Percentiles rank a stretch among this genome's conserved stretches.
Conservation (phyloP, 1,140 invertebrate genomes). For the Chionoecetes opilio region DNA sequence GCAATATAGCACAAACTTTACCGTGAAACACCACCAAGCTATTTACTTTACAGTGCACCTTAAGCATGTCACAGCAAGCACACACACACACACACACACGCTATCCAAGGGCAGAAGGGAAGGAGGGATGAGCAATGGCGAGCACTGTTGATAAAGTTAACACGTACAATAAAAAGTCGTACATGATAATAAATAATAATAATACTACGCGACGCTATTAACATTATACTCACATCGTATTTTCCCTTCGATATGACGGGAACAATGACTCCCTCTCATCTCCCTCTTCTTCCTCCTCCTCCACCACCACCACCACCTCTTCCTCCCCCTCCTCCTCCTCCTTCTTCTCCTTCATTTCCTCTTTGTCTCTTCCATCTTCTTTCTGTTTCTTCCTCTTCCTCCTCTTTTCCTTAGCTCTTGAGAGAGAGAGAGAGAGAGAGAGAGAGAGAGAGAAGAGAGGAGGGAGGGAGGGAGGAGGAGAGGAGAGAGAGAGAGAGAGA, state of each 20-base stretch:
- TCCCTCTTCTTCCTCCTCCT: conserved; percentile 83
- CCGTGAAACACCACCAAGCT: too few relatives aligned
- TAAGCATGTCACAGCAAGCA: not conserved
- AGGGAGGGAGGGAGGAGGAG: not conserved
- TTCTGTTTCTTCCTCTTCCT: conserved; percentile 64
- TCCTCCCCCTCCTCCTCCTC: conserved; percentile 83
- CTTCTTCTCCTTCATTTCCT: conserved; percentile 80
- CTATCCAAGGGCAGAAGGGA: not conserved
- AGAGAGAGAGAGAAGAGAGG: conserved; percentile 51
- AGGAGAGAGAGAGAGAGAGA: conserved; percentile 49
- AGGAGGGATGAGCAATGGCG: not conserved
- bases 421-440: conserved; percentile 62
- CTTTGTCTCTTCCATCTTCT: conserved; percentile 76
- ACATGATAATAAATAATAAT: conserved; percentile 35
- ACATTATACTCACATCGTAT: conserved; percentile 72
- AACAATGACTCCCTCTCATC: conserved; percentile 69
- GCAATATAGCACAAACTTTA: not conserved
- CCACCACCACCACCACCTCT: conserved; percentile 82
- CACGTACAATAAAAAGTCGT: not conserved
- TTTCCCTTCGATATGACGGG: conserved; percentile 59
- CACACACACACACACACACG: conserved; percentile 25
- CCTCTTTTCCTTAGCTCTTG: not conserved
- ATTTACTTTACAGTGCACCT: too few relatives aligned
- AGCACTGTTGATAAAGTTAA: not conserved
- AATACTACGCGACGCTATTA: not conserved